Conservation (phyloP, 2,797 vertebrate genomes). For the Macropodus opercularis region DNA sequence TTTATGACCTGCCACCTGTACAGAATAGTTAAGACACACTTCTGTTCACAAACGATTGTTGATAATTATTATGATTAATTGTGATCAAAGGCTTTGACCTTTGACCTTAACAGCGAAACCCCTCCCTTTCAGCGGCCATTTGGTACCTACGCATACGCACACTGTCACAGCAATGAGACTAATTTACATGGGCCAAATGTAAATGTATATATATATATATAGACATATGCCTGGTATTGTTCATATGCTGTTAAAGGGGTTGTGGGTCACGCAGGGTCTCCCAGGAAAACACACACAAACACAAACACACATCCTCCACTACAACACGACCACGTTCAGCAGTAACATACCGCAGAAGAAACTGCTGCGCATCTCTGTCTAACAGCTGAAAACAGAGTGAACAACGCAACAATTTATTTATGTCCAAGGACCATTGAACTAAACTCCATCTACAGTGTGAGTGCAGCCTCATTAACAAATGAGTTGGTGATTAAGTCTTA, state of each 20-base stretch:
- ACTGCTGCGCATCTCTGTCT: slow-evolving; percentile 56
- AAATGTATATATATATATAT: no score
- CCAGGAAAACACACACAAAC: slow-evolving; percentile 15
- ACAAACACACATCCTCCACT: slow-evolving; percentile 7
- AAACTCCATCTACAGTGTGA: neutral
- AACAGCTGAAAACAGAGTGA: slow-evolving; percentile 64
- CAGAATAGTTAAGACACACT: neutral
- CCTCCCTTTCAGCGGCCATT: no score
- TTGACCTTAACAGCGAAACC: no score
- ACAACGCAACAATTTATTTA: slow-evolving; percentile 15
- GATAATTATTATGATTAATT: no score
- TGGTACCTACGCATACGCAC: no score
- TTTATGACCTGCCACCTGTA: slow-evolving; percentile 2
- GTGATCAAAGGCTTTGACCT: no score
- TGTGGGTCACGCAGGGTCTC: neutral
- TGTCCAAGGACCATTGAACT: neutral
- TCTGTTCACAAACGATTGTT: neutral
- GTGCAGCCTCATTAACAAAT: slow-evolving; percentile 14
- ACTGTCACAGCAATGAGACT: no score
- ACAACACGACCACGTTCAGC: slow-evolving; percentile 32
- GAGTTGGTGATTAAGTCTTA: slow-evolving; percentile 20
- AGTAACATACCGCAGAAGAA: slow-evolving; percentile 59
- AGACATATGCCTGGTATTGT: no score
- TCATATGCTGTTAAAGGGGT: no score
- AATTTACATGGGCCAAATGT: no score